These are phyloP conservation scores for Cuniculus paca DNA, from an alignment of 2,797 vertebrate species.

Conservation along the genomic window DNA sequence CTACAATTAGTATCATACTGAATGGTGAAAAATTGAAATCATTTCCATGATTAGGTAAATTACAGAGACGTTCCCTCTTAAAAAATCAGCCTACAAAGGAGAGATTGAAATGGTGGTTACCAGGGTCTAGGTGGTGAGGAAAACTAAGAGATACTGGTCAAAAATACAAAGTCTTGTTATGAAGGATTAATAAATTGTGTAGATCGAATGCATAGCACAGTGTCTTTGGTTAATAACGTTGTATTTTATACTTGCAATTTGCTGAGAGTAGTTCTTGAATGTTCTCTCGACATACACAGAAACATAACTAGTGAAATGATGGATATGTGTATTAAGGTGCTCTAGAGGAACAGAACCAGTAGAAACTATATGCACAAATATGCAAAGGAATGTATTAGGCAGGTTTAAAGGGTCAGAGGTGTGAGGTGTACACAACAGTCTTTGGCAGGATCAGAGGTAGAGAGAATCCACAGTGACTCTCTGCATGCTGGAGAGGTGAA, in stretches of 20 bases:
- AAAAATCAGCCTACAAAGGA: neutral
- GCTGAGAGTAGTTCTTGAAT: neutral
- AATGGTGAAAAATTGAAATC: neutral
- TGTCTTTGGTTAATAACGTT: neutral
- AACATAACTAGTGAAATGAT: neutral
- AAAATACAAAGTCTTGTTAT: neutral
- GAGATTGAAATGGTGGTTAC: neutral
- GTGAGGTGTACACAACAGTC: neutral
- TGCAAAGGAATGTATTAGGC: neutral
- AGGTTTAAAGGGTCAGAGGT: neutral
- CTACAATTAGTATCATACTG: neutral
- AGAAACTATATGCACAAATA: neutral
- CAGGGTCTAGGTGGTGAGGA: neutral
- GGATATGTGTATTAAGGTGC: neutral
- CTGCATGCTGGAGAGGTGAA: neutral
- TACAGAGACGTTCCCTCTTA: neutral
- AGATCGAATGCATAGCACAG: neutral
- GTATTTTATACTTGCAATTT: neutral
- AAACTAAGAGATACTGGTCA: neutral
- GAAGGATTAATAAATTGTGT: too few species aligned
- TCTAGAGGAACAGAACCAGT: neutral
- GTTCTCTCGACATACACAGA: neutral
- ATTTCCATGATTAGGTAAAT: neutral
- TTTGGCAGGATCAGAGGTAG: neutral
- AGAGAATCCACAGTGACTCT: neutral